A percentile compares a stretch with the other conserved stretches of the same genome.
These are phyloP conservation scores for Gymnocheta viridis DNA, from an alignment of 2,888 invertebrate genomes.

Conservation along the genomic window DNA sequence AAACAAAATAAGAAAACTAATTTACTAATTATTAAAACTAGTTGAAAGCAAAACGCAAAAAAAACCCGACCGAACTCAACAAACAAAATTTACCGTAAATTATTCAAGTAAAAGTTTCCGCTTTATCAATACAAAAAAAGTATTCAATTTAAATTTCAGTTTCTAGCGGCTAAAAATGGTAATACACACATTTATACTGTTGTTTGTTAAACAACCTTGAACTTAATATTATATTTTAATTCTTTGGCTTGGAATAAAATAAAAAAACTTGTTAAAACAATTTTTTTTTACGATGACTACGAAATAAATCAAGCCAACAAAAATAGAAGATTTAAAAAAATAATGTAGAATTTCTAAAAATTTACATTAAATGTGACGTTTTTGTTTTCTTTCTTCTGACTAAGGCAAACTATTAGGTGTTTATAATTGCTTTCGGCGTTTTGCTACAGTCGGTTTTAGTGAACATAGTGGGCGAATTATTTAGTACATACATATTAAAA, in stretches of 20 bases:
- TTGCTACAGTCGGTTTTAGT: background rate
- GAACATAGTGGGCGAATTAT: background rate
- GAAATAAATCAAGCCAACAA: background rate
- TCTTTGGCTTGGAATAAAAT: background rate
- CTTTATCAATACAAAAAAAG: background rate
- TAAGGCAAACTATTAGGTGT: background rate
- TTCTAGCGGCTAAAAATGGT: background rate
- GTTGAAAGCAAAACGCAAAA: background rate
- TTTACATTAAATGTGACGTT: background rate
- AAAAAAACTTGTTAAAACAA: background rate
- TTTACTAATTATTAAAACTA: background rate
- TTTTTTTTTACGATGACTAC: background rate
- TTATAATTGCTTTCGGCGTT: background rate
- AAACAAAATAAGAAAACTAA: background rate
- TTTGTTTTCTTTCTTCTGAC: no score
- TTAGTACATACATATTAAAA: background rate
- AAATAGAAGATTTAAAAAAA: background rate
- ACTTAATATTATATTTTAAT: background rate
- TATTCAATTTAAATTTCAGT: background rate
- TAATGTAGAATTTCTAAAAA: background rate
- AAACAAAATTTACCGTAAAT: background rate
- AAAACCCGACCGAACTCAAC: background rate
- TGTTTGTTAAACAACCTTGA: slow-evolving; percentile 19
- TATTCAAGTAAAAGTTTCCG: background rate
- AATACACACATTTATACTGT: background rate